Conservation (phyloP, 2,797 vertebrate genomes). For the Jordanella pulchra region DNA sequence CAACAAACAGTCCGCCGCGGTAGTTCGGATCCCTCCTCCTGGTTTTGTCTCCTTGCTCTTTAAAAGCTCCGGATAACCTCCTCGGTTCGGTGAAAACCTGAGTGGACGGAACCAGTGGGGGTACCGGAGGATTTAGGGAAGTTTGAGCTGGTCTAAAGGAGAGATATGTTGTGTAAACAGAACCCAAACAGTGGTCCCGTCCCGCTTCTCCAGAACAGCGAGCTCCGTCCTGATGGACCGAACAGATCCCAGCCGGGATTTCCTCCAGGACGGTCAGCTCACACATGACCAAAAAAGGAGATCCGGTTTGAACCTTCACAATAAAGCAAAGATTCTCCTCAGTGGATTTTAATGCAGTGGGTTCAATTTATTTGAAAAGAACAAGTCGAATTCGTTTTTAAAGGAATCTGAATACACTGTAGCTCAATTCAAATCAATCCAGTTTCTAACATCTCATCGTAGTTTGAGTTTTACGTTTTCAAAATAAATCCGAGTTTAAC, state of each 20-base stretch:
- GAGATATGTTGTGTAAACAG: constrained; percentile 22
- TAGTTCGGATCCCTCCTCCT: constrained; percentile 38
- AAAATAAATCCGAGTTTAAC: neutral
- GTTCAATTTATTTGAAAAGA: no score
- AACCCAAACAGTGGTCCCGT: constrained; percentile 23
- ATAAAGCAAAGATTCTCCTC: constrained; percentile 13
- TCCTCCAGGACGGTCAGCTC: constrained; percentile 26
- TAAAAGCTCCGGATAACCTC: neutral
- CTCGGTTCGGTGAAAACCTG: constrained; percentile 7
- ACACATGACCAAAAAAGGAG: accelerated
- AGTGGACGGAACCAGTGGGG: neutral
- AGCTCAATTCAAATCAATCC: no score
- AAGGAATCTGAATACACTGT: no score
- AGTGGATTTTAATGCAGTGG: neutral
- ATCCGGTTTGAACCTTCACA: constrained; percentile 31
- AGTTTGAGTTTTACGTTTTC: no score
- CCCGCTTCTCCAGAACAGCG: constrained; percentile 14
- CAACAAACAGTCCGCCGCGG: neutral
- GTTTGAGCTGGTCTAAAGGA: neutral
- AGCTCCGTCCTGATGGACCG: constrained; percentile 38
- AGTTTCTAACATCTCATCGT: no score
- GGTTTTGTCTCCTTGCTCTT: constrained; percentile 54
- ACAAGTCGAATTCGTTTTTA: no score
- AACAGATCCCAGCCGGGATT: constrained; percentile 49
- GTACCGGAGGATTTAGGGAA: neutral